Evolutionary conservation across 2,113 vertebrate genomes (phyloP), one percentile per base, ranked within the genome.

Genomic region (Pithys albifrons): DNA sequence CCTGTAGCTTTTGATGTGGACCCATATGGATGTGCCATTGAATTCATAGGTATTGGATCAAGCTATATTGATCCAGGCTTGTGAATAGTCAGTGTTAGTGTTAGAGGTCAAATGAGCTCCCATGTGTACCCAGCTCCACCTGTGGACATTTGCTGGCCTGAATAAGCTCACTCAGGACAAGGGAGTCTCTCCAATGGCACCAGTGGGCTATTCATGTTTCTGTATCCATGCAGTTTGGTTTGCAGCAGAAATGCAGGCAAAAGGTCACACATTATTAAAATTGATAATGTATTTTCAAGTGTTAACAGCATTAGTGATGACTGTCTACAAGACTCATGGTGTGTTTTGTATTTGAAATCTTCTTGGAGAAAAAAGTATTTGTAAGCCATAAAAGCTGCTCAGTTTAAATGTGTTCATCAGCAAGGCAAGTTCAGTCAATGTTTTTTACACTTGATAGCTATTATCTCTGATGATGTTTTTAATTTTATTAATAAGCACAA

Each of bases 61-160:
- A 59, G 55, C 27, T 86, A 4, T 37, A n/a, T 10, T 25, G 17
- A 55, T 78, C 29, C 1, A 9, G 51, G 45, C 24, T 91, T 88
- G 49, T 14, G 8, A 75, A 65, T 46, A 27, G 10, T 52, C 29
- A 7, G 19, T 12, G 12, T 51, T 18, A 48, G 29, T 33, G 23
- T 20, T 19, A 54, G 71, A 85, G 41, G 20, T 80, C 74, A 66
- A 18, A 54, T 1, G 39, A 88, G 74, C 49, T 81, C 23, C 39
- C 2, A 4, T 1, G 0, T 14, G 12, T 22, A 48, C 24, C 24
- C 39, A n/a, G 49, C 58, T 52, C 49, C 23, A 9, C 18, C 46
- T 0, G 0, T 24, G 54, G 29, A 31, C 8, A 4, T 66, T 61
- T 85, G 35, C 35, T 74, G 49, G 15, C n/a, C 70, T 72, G 37